phyloP scores from a whole-genome alignment of 2,113 vertebrate species.

The Neotoma lepida region DNA sequence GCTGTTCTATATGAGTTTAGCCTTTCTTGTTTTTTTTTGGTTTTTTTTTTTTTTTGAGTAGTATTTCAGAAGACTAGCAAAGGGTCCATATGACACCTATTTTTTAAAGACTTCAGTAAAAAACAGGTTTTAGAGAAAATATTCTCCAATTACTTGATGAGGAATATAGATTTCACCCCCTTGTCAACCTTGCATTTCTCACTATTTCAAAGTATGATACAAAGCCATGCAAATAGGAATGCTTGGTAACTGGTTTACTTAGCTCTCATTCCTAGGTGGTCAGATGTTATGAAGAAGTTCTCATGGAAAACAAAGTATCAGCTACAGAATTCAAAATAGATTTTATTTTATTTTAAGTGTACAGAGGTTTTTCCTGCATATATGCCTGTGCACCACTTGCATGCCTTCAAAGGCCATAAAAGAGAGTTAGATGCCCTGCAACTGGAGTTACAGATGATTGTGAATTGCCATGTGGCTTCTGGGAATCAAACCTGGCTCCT shows the following conservation, averaged over 20 bases:
- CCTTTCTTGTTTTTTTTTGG: neutral
- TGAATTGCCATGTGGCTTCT: neutral
- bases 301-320: neutral
- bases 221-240: neutral
- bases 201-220: neutral
- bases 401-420: neutral
- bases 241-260: neutral
- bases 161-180: neutral
- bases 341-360: neutral
- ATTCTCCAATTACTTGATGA: neutral
- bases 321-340: neutral
- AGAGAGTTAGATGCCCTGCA: too few species aligned
- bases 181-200: neutral
- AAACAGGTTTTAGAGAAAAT: neutral
- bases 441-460: neutral
- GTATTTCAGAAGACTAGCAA: neutral
- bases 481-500: neutral
- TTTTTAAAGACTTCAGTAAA: neutral
- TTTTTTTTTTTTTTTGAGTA: neutral
- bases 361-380: neutral
- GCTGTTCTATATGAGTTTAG: neutral
- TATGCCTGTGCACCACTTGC: neutral
- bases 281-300: neutral
- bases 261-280: neutral
- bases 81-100: neutral